phyloP scores from a whole-genome alignment of 2,113 vertebrate species.

The Sialia sialis region DNA sequence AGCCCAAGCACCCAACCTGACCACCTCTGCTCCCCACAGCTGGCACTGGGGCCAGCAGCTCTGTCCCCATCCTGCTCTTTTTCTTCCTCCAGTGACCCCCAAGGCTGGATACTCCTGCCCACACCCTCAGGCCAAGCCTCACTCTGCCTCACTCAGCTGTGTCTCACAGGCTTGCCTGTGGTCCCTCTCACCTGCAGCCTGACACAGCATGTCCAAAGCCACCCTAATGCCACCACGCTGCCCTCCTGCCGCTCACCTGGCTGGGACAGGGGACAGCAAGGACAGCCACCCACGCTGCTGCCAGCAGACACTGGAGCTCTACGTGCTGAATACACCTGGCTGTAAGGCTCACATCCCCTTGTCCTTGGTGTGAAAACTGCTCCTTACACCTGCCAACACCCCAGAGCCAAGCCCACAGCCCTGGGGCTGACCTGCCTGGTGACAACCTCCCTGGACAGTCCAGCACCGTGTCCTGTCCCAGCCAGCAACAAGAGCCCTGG shows the following conservation, averaged over 20 bases:
- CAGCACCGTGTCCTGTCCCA: not conserved
- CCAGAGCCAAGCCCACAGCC: not conserved
- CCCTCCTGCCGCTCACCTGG: fast-evolving
- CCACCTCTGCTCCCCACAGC: not conserved
- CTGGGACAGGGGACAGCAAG: not conserved
- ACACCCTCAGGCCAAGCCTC: not conserved
- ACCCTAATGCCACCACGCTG: not conserved
- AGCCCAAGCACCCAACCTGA: not conserved
- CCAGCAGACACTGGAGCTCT: not conserved
- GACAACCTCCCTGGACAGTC: fast-evolving
- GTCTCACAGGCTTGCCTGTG: not conserved
- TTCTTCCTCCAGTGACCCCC: not conserved
- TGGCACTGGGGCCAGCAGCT: not conserved
- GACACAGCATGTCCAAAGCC: not conserved
- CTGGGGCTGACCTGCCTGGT: not conserved
- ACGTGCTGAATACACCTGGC: fast-evolving
- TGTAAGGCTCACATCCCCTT: fast-evolving
- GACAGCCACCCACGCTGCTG: not conserved
- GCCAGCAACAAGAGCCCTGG: not conserved
- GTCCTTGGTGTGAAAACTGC: not conserved
- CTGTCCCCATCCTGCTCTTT: not conserved
- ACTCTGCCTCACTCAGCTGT: fast-evolving
- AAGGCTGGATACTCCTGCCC: not conserved
- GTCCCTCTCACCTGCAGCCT: not conserved
- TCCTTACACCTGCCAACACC: not conserved